Conservation (phyloP, 1,140 invertebrate species). For the Yoshiicerus persimilis region DNA sequence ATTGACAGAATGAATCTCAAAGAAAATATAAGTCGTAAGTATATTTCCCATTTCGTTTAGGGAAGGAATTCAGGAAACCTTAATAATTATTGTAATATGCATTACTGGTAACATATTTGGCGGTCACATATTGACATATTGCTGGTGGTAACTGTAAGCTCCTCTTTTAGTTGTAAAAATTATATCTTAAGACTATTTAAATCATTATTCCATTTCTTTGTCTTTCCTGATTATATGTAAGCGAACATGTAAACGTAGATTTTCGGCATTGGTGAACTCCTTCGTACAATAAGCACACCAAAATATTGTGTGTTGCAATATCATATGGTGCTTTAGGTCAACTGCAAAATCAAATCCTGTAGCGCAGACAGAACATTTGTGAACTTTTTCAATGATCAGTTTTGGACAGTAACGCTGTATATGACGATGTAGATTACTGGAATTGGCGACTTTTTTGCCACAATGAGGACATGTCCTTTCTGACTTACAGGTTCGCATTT, state of each 20-base stretch:
- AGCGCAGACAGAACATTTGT: neutral
- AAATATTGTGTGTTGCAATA: neutral
- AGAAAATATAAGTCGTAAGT: no score
- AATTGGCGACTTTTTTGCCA: neutral
- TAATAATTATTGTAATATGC: no score
- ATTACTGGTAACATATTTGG: no score
- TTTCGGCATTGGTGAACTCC: neutral
- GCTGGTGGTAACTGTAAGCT: no score
- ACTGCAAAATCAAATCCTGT: neutral
- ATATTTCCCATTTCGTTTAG: no score
- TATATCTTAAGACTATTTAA: no score
- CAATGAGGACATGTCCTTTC: neutral
- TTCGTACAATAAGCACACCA: neutral
- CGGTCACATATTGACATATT: no score
- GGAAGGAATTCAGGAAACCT: no score
- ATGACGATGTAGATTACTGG: neutral
- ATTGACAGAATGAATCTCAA: no score
- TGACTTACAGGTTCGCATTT: neutral
- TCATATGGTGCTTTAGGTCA: neutral
- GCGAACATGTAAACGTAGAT: neutral
- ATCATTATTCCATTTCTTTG: no score
- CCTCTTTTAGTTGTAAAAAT: no score
- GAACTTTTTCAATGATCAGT: neutral
- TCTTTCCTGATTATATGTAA: no score
- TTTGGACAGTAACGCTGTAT: neutral